A percentile compares a stretch with the other conserved stretches of the same genome.
phyloP scores from a whole-genome alignment of 2,797 vertebrate species.

The Pangasius macronema region DNA sequence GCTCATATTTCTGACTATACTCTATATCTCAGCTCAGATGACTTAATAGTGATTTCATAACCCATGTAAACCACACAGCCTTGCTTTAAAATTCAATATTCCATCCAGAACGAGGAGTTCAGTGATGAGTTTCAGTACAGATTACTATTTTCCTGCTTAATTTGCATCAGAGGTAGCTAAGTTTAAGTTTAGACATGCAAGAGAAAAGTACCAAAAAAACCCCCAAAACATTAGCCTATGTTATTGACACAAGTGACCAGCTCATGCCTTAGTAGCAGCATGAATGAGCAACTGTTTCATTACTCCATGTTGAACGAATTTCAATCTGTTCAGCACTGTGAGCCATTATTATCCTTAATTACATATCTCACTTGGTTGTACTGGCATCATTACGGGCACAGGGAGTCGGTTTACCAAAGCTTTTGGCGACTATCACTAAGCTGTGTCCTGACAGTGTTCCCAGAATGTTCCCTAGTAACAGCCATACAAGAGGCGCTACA shows the following conservation, averaged over 20 bases:
- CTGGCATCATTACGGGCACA: background rate
- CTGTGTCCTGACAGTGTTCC: background rate
- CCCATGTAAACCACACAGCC: background rate
- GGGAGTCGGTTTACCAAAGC: background rate
- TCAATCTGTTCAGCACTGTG: slow-evolving; percentile 14
- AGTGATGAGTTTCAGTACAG: background rate
- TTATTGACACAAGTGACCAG: background rate
- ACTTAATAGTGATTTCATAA: background rate
- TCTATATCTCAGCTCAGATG: background rate
- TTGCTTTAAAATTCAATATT: background rate
- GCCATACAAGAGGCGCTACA: background rate
- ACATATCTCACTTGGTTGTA: slow-evolving; percentile 12
- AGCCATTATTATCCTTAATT: slow-evolving; percentile 22
- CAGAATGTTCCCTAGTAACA: slow-evolving; percentile 15
- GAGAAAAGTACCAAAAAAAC: background rate
- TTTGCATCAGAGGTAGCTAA: background rate
- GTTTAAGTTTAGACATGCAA: background rate
- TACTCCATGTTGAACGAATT: slow-evolving; percentile 7
- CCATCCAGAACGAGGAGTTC: background rate
- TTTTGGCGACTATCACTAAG: background rate
- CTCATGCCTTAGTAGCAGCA: background rate
- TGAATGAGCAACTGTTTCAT: background rate
- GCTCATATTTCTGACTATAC: background rate
- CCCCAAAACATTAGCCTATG: background rate
- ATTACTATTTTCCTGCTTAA: background rate